Evolutionary conservation across 2,797 vertebrate genomes (phyloP).

Genomic region (Enteromius unitaeniatus): DNA sequence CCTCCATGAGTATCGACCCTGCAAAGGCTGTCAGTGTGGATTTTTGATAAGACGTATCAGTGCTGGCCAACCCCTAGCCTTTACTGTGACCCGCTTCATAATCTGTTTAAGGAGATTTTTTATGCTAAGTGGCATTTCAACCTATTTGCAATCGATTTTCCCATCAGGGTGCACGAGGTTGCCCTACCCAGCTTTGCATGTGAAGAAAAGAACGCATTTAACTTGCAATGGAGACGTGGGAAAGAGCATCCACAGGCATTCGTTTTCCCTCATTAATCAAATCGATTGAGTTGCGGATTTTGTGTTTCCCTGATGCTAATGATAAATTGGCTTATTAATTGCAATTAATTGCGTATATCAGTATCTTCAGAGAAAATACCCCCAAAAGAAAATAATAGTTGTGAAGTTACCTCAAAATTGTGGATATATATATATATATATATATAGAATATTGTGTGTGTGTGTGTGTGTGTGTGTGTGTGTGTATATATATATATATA

Average conservation of each 20-base stretch:
- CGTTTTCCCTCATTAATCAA: not conserved
- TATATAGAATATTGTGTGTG: too few relatives aligned
- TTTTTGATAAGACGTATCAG: conserved; percentile 70
- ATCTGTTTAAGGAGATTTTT: conserved; percentile 76
- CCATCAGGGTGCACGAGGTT: conserved; percentile 66
- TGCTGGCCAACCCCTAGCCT: conserved; percentile 36
- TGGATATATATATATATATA: not conserved
- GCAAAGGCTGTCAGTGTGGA: conserved; percentile 63
- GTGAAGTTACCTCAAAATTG: not conserved
- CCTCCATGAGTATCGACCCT: conserved; percentile 67
- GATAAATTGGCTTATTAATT: not conserved
- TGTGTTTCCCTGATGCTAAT: conserved; percentile 12
- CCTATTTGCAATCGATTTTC: conserved; percentile 72
- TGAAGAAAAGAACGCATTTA: conserved; percentile 56
- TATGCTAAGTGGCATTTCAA: conserved; percentile 77
- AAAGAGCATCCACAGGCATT: not conserved
- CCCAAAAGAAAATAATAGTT: not conserved
- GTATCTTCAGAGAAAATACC: not conserved
- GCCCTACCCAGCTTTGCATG: conserved; percentile 49
- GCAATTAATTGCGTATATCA: not conserved
- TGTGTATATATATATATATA: not conserved
- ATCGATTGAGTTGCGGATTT: not conserved
- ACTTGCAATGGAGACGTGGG: conserved; percentile 53
- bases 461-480: too few relatives aligned
- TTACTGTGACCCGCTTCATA: conserved; percentile 68